Base-by-base conservation (phyloP, 2,888 invertebrate species). In the Halictus ligatus region DNA sequence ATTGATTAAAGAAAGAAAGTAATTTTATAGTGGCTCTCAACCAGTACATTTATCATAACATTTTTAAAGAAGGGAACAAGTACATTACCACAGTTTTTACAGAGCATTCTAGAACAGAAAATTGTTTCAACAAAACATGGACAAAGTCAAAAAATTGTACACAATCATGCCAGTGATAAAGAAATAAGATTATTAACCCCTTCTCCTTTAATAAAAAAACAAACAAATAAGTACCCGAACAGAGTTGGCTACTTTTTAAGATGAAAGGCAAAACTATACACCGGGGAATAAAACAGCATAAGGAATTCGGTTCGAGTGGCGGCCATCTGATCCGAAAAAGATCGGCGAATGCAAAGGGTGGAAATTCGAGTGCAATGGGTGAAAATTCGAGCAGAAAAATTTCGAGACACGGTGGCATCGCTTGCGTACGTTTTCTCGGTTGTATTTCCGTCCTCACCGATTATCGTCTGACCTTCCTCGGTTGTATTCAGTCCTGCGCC, bases 331-430 rank as follows among this genome's bases (percentile, higher is more conserved):
- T 29, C 15, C 64, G 29, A 6, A 15, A 15, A 7, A 29, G 64
- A 64, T 64, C 29, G 15, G 64, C 29, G 60, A 60, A 25, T 13
- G 60, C 25, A 15, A 29, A 64, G 15, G 64, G 29, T 29, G 64
- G 25, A 64, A 54, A 21, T 54, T 21, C 54, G 18, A 18, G 54
- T 21, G 18, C 6, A 54, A 54, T 25, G 21, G 54, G 15, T 54
- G 54, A 5, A 54, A 64, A 64, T 29, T 82, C 83, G 81, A 69
- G 75, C 78, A 75, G 84, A 88, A 88, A 89, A 89, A 84, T 90
- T 82, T 80, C 77, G 77, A 73, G 76, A 60, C 78, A 46, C 67
- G 29, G 25, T 15, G 7, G 64, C 7, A 8, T 29, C 64, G 64
- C 7, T n/a, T 58, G 64, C 64, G 64, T 15, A 15, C 2, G 29